Evolutionary conservation across 2,888 invertebrate genomes (phyloP), one percentile per base, ranked within the genome.

Genomic region (Aspidiotus rigidus): DNA sequence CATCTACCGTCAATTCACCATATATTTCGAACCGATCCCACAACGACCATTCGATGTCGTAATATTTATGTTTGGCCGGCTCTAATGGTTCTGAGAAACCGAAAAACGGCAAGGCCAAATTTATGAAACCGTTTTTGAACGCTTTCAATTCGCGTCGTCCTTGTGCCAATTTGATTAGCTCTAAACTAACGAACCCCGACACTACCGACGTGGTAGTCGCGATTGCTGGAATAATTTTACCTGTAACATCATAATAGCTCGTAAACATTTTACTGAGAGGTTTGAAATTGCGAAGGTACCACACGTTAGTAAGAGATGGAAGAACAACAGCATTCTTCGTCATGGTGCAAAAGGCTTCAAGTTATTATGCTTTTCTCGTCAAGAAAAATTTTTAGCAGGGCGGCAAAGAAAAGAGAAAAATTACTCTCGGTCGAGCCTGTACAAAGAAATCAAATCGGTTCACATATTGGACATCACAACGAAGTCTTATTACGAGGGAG

Each of bases 221-320:
- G 74, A 99, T 98, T 7, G 99, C 99, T 0, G 99, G 99, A 75
- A 99, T 99, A 77, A 99, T 99, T 79, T 96, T 94, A 63, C 98
- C 98, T 69, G 98, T 39, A 60, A 67, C 49, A 49, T 49, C 28
- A 28, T 28, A n/a, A n/a, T n/a, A n/a, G n/a, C n/a, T n/a, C n/a
- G n/a, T n/a, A n/a, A n/a, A n/a, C n/a, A n/a, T n/a, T n/a, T n/a
- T n/a, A n/a, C n/a, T n/a, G n/a, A n/a, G n/a, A n/a, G n/a, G n/a
- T n/a, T n/a, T n/a, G n/a, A n/a, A n/a, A n/a, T n/a, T n/a, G n/a
- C n/a, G n/a, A n/a, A n/a, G n/a, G n/a, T n/a, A n/a, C n/a, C n/a
- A n/a, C n/a, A n/a, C n/a, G n/a, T n/a, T n/a, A n/a, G n/a, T n/a
- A n/a, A n/a, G n/a, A n/a, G n/a, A n/a, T n/a, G n/a, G n/a, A n/a